These are phyloP conservation scores for Autographa gamma DNA, from an alignment of 2,888 invertebrate genomes.

Conservation along the genomic window DNA sequence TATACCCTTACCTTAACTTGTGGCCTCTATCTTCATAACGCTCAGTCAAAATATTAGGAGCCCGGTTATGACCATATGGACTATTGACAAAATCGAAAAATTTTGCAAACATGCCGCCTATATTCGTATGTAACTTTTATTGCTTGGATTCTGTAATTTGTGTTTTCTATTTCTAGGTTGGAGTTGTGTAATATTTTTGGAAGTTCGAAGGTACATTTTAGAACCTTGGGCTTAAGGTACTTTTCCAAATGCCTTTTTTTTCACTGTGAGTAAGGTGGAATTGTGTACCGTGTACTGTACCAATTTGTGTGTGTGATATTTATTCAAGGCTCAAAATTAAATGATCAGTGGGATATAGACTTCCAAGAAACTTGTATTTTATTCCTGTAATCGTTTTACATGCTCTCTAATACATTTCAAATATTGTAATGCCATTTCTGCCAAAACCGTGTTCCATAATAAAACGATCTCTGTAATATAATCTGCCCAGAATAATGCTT, in stretches of 20 bases:
- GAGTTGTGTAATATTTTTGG: neutral
- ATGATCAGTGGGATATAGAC: no score
- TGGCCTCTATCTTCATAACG: slow-evolving; percentile 76
- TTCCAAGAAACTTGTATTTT: neutral
- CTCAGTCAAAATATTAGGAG: slow-evolving; percentile 71
- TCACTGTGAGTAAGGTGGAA: no score
- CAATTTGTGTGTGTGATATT: no score
- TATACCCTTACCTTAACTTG: slow-evolving; percentile 75
- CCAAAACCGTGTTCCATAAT: slow-evolving; percentile 33
- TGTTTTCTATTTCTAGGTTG: slow-evolving; percentile 15
- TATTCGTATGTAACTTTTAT: slow-evolving; percentile 25
- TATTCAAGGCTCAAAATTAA: no score
- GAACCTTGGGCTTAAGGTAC: neutral
- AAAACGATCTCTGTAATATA: slow-evolving; percentile 41
- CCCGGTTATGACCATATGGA: slow-evolving; percentile 44
- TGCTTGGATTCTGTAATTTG: slow-evolving; percentile 20
- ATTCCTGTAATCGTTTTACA: slow-evolving; percentile 8
- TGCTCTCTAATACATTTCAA: slow-evolving; percentile 28
- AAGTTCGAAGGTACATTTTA: neutral
- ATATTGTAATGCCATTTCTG: slow-evolving; percentile 25
- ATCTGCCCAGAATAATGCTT: slow-evolving; percentile 72
- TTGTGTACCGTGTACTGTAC: no score
- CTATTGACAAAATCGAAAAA: slow-evolving; percentile 52
- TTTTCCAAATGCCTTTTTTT: no score
- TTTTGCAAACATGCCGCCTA: slow-evolving; percentile 14